phyloP scores from a whole-genome alignment of 2,113 vertebrate species.

The Clarias magur region DNA sequence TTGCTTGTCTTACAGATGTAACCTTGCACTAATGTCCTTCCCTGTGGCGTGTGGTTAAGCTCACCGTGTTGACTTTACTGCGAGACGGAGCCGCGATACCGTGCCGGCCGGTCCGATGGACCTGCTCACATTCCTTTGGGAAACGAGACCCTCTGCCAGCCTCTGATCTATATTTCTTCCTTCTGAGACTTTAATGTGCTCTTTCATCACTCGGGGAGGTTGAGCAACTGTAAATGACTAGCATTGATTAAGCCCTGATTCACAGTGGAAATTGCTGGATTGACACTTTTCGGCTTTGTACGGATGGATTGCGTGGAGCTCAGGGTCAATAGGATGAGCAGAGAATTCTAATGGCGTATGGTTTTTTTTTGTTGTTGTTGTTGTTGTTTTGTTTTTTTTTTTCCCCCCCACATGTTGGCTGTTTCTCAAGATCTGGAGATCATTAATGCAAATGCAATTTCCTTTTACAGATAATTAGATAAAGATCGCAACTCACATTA shows the following conservation, averaged over 20 bases:
- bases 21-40: slow-evolving; percentile 44
- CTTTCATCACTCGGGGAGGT: slow-evolving; percentile 46
- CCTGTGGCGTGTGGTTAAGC: slow-evolving; percentile 49
- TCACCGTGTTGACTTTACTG: slow-evolving; percentile 42
- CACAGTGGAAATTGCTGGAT: slow-evolving; percentile 53
- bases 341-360: slow-evolving; percentile 50
- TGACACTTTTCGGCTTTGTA: slow-evolving; percentile 52
- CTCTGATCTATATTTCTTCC: slow-evolving; percentile 47
- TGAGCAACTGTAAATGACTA: slow-evolving; percentile 57
- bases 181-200: slow-evolving; percentile 44
- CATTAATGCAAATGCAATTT: slow-evolving; percentile 49
- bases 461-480: slow-evolving; percentile 47
- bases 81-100: slow-evolving; percentile 25
- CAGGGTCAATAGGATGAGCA: slow-evolving; percentile 43
- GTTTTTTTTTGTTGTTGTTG: slow-evolving; percentile 45
- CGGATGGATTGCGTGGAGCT: slow-evolving; percentile 45
- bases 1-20: slow-evolving; percentile 56
- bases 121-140: slow-evolving; percentile 16
- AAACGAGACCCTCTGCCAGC: slow-evolving; percentile 33
- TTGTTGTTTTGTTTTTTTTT: slow-evolving; percentile 36
- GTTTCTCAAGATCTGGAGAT: slow-evolving; percentile 26
- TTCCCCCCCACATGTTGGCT: not conserved
- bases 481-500: slow-evolving; percentile 28
- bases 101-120: slow-evolving; percentile 50
- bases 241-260: slow-evolving; percentile 55